Evolutionary conservation across 2,797 vertebrate genomes (phyloP), one percentile per base, ranked within the genome.

Genomic region (Xiphorhynchus erythropygius): DNA sequence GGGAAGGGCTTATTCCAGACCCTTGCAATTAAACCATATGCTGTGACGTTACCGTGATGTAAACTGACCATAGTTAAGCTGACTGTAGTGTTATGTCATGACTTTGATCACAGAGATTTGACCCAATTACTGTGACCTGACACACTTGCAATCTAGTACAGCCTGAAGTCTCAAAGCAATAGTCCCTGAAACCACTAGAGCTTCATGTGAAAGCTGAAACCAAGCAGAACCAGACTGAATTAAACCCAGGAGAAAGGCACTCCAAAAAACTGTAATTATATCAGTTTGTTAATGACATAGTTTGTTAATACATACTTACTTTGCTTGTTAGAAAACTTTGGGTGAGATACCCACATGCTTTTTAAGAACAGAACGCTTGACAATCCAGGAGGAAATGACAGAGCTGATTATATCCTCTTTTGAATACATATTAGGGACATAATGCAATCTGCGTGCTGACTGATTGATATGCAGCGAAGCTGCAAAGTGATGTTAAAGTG

Each of bases 71-170:
- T 2, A n/a, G 70, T 42, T 88, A 78, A 76, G 65, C 59, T 92
- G 89, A 10, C 62, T 71, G 73, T 87, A 71, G 27, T 35, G 62
- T 65, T 24, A 76, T 56, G 63, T 60, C 62, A 37, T 44, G 82
- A 69, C 73, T 78, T 73, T 30, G 37, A 84, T 65, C 55, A n/a
- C 69, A 92, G 91, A 53, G 83, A 88, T 46, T 35, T 35, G 49
- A 90, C 93, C 95, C 83, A 91, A 60, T 93, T 95, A 35, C 69
- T 42, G 59, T 94, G 93, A 96, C 96, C 85, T 94, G 76, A 87
- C 90, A 89, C 69, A 81, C 19, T 82, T 95, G 85, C 79, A 82
- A 35, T 91, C 89, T 52, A 84, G 74, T 67, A 69, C 87, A 94
- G 67, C 50, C 70, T 67, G 47, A 65, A 63, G 37, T 44, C 73